These are phyloP conservation scores for Eupithecia abbreviata DNA, from an alignment of 2,888 invertebrate genomes.

Conservation along the genomic window DNA sequence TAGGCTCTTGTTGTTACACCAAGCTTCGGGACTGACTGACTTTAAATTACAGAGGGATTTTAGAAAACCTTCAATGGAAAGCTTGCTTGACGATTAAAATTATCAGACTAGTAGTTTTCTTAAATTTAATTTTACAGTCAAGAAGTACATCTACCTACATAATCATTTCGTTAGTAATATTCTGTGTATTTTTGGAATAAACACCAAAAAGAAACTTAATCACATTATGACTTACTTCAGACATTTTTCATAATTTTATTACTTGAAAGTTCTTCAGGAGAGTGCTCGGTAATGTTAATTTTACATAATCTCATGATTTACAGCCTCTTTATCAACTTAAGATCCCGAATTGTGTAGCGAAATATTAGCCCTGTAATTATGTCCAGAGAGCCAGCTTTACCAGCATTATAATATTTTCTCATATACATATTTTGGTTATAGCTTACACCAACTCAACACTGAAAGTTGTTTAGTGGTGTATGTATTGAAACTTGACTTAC, in stretches of 20 bases:
- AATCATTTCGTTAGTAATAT: neutral
- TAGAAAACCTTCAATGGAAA: neutral
- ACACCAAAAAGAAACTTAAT: constrained; percentile 31
- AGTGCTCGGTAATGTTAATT: constrained; percentile 49
- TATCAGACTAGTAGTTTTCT: neutral
- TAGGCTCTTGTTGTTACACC: neutral
- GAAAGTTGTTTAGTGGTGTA: too few relatives aligned
- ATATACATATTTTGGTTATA: neutral
- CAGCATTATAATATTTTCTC: neutral
- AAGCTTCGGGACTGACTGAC: too few relatives aligned
- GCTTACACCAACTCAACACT: too few relatives aligned
- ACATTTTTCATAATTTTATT: constrained; percentile 42
- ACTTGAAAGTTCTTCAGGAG: constrained; percentile 40
- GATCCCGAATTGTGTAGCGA: constrained; percentile 30
- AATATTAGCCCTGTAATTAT: constrained; percentile 11
- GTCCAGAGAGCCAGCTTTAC: neutral
- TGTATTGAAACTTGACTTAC: too few relatives aligned
- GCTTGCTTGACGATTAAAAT: neutral
- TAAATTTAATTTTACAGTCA: neutral
- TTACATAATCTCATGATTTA: constrained; percentile 51
- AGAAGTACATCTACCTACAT: neutral
- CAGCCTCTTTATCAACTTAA: constrained; percentile 48
- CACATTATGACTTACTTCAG: constrained; percentile 35
- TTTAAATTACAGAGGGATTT: too few relatives aligned
- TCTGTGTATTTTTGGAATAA: neutral